A percentile compares a stretch with the other conserved stretches of the same genome.
Conservation (phyloP, 64 coral and sea anemone genomes). For the Actinia tenebrosa region DNA sequence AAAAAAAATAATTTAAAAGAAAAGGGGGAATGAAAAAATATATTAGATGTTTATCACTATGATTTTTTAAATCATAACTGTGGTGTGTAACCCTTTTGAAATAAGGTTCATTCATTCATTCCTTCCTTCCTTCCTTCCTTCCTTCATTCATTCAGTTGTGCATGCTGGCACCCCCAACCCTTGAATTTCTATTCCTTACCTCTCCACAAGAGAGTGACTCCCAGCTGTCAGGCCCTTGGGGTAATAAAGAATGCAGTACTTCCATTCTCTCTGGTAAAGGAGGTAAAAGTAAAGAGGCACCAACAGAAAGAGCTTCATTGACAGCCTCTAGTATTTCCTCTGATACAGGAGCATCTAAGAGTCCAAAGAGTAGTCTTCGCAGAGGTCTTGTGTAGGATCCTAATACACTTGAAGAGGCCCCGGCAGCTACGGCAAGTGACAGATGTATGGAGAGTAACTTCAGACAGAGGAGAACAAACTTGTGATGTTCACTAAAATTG, state of each 20-base stretch:
- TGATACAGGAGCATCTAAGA: conserved; percentile 61
- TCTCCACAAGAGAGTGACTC: conserved; percentile 72
- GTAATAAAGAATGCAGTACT: conserved; percentile 66
- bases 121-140: too few relatives aligned
- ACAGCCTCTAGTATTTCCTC: conserved; percentile 80
- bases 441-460: conserved; percentile 67
- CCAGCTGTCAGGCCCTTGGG: conserved; percentile 81
- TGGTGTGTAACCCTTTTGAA: too few relatives aligned
- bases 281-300: conserved; percentile 74
- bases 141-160: too few relatives aligned
- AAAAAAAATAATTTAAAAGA: too few relatives aligned
- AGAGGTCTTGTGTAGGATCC: conserved; percentile 53
- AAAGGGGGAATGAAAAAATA: too few relatives aligned
- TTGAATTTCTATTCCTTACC: conserved; percentile 21
- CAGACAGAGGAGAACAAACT: conserved; percentile 71
- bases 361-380: conserved; percentile 61
- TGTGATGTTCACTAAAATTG: conserved; percentile 56
- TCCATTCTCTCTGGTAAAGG: conserved; percentile 89
- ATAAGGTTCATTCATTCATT: too few relatives aligned
- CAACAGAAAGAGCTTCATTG: conserved; percentile 81
- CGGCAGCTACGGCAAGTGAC: conserved; percentile 64
- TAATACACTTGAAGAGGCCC: conserved; percentile 49
- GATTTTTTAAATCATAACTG: too few relatives aligned
- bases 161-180: too few relatives aligned
- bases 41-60: too few relatives aligned